phyloP scores from a whole-genome alignment of 2,113 vertebrate species.

The human region DNA sequence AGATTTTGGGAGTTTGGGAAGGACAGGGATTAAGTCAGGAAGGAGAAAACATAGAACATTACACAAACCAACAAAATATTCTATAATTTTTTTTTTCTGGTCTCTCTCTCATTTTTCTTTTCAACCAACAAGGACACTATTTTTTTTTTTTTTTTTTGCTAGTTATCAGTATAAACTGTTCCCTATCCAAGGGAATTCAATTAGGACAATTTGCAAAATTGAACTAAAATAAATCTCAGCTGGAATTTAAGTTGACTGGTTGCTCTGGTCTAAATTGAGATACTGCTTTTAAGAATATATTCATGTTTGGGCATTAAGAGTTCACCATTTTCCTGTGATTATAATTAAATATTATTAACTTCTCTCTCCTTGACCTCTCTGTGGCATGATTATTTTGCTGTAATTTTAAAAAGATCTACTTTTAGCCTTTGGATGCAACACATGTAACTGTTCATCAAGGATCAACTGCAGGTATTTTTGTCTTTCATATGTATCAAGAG shows the following conservation, averaged over 20 bases:
- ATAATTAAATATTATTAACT: neutral
- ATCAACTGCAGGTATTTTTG: conserved; percentile 27
- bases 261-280: neutral
- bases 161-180: neutral
- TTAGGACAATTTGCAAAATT: neutral
- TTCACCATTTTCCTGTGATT: neutral
- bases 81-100: neutral
- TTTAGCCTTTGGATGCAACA: neutral
- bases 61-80: neutral
- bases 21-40: neutral
- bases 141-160: neutral
- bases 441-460: neutral
- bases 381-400: neutral
- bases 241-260: neutral
- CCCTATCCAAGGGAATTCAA: neutral
- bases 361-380: neutral
- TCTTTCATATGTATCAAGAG: conserved; percentile 32
- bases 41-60: neutral
- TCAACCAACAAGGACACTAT: neutral
- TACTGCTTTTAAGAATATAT: neutral
- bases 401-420: neutral
- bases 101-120: neutral
- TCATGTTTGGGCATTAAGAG: neutral
- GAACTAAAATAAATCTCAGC: neutral
- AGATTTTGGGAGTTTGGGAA: neutral